Base-by-base conservation (phyloP, 2,113 vertebrate species). In the Nycticorax nycticorax region DNA sequence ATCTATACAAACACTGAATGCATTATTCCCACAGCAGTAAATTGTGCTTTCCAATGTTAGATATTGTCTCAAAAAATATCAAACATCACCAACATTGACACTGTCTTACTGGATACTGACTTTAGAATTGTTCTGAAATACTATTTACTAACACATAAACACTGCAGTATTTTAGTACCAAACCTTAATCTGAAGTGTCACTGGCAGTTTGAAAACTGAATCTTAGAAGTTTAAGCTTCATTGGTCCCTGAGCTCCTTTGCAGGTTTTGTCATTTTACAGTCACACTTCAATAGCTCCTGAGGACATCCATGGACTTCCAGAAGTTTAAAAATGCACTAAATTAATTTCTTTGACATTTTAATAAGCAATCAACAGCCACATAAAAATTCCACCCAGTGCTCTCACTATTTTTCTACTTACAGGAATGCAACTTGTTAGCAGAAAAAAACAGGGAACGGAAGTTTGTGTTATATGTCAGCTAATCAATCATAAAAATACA, bases 371-470 rank as follows among this genome's bases (percentile, higher is more conserved):
- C 43, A 63, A 67, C 7, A 81, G 47, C 9, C 23, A 85, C 30
- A 68, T 1, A 43, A 20, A 52, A 86, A 76, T 7, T 59, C 33
- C 9, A 91, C 5, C 11, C 16, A 62, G n/a, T 33, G 18, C 8
- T 82, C 27, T 71, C 20, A 12, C 47, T 67, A 32, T 26, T 87
- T 67, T 62, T 85, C 28, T 64, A 14, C 7, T 81, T 47, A 62
- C 0, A 62, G 3, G 2, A 71, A 14, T 3, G 19, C 8, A 22
- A 33, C 8, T 66, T 4, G 1, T 52, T 27, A 83, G 32, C 47
- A 52, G 52, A 28, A 67, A 75, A 76, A 78, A 59, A 10, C 7
- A 74, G 41, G 9, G 35, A 80, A 73, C 1, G 6, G 17, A 90
- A 78, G 4, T 17, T 41, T 3, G 2, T n/a, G 6, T 64, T 72